Percentiles rank a stretch among this genome's conserved stretches.
Evolutionary conservation across 2,113 vertebrate species (phyloP).

Genomic region (Eira barbara): DNA sequence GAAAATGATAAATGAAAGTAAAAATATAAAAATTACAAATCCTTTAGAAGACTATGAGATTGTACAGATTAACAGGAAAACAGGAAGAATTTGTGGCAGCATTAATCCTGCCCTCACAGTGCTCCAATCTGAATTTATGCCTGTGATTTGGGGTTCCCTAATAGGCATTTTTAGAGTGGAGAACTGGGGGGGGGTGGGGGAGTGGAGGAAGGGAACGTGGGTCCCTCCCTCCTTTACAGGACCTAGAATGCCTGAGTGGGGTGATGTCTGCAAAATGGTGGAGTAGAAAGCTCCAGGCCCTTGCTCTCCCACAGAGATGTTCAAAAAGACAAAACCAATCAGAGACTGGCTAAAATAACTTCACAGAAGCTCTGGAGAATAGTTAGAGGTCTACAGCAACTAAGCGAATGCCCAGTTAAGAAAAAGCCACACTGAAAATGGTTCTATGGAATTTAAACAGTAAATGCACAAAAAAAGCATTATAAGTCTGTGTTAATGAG

Average conservation of each 20-base stretch:
- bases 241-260: not conserved
- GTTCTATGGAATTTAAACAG: not conserved
- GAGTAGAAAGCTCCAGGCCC: not conserved
- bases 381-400: not conserved
- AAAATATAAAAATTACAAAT: not conserved
- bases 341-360: not conserved
- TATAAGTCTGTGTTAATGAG: not conserved
- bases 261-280: not conserved
- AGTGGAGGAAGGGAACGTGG: no score
- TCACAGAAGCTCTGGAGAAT: not conserved
- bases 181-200: not conserved
- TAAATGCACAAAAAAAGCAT: not conserved
- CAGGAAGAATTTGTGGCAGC: not conserved
- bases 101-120: not conserved
- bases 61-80: not conserved
- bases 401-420: not conserved
- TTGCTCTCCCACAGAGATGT: not conserved
- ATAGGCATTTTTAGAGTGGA: not conserved
- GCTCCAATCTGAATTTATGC: not conserved
- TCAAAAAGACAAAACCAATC: not conserved
- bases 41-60: not conserved
- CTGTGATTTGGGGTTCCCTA: not conserved
- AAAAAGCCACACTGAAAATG: not conserved
- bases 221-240: not conserved
- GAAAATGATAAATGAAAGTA: not conserved